Percentiles rank a stretch among this genome's conserved stretches.
phyloP scores from a whole-genome alignment of 2,113 vertebrate species.

The Verasper variegatus region DNA sequence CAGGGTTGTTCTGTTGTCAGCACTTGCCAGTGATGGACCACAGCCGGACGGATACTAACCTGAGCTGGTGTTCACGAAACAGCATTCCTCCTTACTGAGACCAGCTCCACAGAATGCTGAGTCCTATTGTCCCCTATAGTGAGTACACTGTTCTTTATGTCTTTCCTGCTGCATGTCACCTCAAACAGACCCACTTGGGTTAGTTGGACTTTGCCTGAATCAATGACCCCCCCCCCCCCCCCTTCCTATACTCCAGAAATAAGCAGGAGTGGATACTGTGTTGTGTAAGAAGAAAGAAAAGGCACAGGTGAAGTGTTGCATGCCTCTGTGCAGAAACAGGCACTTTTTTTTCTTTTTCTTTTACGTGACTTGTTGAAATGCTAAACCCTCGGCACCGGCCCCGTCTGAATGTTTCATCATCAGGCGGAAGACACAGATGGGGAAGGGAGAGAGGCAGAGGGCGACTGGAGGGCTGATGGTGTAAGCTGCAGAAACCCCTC shows the following conservation, averaged over 20 bases:
- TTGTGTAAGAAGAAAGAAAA: constrained; percentile 27
- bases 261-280: constrained; percentile 32
- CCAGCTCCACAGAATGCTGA: constrained; percentile 88
- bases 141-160: constrained; percentile 71
- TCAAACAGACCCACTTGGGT: constrained; percentile 27
- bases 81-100: constrained; percentile 80
- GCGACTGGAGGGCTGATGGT: constrained; percentile 60
- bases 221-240: constrained; percentile 39
- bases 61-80: constrained; percentile 77
- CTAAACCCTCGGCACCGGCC: too few relatives aligned
- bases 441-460: constrained; percentile 5
- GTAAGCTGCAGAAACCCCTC: constrained; percentile 70
- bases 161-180: constrained; percentile 25
- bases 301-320: constrained; percentile 15
- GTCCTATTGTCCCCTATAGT: constrained; percentile 87
- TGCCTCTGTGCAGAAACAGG: constrained; percentile 9
- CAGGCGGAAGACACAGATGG: constrained; percentile 12
- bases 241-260: constrained; percentile 16
- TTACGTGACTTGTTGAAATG: too few relatives aligned
- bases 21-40: constrained; percentile 81
- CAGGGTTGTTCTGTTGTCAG: constrained; percentile 74
- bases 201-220: constrained; percentile 73
- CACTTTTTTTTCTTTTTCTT: constrained; percentile 12
- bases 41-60: constrained; percentile 78
- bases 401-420: constrained; percentile 44